phyloP scores from a whole-genome alignment of 2,888 invertebrate genomes.

The Halictus ligatus region DNA sequence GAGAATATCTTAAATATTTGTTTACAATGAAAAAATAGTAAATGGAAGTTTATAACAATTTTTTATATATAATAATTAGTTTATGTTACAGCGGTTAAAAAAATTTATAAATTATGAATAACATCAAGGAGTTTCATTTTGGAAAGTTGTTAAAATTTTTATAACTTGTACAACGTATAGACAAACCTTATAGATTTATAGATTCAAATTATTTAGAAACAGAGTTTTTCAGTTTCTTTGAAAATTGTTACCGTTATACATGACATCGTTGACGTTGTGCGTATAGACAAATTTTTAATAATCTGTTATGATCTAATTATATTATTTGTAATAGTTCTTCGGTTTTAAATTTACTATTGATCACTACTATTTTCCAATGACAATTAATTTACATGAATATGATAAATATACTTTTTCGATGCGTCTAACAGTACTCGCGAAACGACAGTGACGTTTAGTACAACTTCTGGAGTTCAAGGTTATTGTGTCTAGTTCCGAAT shows the following conservation, averaged over 20 bases:
- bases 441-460: conserved; percentile 21
- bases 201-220: not conserved
- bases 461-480: conserved; percentile 58
- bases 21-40: not conserved
- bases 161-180: not conserved
- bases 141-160: not conserved
- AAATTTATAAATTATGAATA: not conserved
- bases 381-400: not conserved
- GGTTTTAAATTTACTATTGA: not conserved
- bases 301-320: not conserved
- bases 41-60: not conserved
- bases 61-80: not conserved
- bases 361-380: not conserved
- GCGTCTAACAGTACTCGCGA: not conserved
- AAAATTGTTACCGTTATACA: not conserved
- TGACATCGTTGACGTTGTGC: not conserved
- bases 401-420: not conserved
- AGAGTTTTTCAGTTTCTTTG: not conserved
- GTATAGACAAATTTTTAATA: not conserved
- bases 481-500: conserved; percentile 15
- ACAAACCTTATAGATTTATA: not conserved
- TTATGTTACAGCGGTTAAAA: not conserved
- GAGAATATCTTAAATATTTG: not conserved
- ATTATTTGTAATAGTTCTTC: not conserved
- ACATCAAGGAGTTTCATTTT: not conserved